Evolutionary conservation across 35 echinoderm and acorn worm species (phyloP).

Genomic region (Ptychodera flava): DNA sequence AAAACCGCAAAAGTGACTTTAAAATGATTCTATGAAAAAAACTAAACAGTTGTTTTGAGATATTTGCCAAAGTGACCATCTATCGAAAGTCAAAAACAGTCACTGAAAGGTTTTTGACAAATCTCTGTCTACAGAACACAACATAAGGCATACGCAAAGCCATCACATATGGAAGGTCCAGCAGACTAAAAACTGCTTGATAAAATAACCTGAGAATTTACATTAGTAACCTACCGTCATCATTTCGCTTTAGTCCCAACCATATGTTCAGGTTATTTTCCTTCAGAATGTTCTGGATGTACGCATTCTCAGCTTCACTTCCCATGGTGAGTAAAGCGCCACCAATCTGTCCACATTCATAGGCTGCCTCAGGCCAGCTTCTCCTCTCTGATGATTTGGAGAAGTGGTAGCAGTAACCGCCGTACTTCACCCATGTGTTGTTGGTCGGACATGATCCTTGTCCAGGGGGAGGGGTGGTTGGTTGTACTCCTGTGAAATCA

Average conservation of each 20-base stretch:
- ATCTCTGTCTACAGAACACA: too few relatives aligned
- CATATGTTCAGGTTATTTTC: background rate
- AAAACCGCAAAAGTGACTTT: too few relatives aligned
- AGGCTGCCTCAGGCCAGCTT: slow-evolving; percentile 55
- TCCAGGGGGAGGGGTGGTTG: background rate
- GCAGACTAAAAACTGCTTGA: too few relatives aligned
- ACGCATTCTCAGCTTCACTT: slow-evolving; percentile 5
- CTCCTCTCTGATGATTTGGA: background rate
- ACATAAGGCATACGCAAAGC: too few relatives aligned
- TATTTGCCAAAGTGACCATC: too few relatives aligned
- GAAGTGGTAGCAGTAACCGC: slow-evolving; percentile 53
- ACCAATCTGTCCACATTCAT: slow-evolving; percentile 37
- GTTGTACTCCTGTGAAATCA: too few relatives aligned
- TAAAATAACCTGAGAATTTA: too few relatives aligned
- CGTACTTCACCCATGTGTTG: slow-evolving; percentile 43
- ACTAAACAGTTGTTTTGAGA: too few relatives aligned
- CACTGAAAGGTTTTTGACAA: too few relatives aligned
- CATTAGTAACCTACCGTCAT: background rate
- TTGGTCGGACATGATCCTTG: background rate
- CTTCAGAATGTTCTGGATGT: background rate
- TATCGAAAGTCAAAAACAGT: too few relatives aligned
- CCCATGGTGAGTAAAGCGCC: slow-evolving; percentile 52
- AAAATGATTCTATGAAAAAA: too few relatives aligned
- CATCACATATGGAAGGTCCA: too few relatives aligned
- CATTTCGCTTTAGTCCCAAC: background rate